These are phyloP conservation scores for Passer domesticus DNA, from an alignment of 2,113 vertebrate species.

Conservation along the genomic window DNA sequence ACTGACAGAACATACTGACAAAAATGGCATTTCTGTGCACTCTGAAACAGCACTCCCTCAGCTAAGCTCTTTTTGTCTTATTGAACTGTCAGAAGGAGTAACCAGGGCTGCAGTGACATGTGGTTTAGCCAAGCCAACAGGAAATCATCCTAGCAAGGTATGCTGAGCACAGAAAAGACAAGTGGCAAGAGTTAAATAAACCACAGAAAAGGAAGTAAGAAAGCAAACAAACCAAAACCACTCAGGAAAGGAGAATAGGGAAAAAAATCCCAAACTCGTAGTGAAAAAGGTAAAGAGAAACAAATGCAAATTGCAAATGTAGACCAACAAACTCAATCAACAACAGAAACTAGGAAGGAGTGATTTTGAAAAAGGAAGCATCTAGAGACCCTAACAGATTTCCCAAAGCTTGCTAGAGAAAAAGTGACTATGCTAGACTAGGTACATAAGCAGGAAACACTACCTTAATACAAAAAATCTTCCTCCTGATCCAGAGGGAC, in stretches of 20 bases:
- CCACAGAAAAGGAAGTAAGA: background rate
- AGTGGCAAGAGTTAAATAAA: background rate
- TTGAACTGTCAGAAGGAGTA: background rate
- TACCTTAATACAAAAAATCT: background rate
- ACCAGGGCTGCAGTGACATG: background rate
- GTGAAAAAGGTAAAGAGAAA: background rate
- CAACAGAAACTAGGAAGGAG: background rate
- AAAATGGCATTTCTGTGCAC: background rate
- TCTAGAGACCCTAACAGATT: background rate
- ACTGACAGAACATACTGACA: background rate
- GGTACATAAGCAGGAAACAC: background rate
- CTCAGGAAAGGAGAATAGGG: no score
- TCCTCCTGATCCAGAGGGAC: background rate
- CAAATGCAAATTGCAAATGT: background rate
- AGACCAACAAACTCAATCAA: background rate
- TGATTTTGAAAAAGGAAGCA: background rate
- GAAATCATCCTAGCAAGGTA: background rate
- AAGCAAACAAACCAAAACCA: fast-evolving
- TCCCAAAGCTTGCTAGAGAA: background rate
- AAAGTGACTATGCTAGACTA: background rate
- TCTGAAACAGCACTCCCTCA: background rate
- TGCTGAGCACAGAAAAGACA: background rate
- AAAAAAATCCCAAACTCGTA: background rate
- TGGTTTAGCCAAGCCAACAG: background rate
- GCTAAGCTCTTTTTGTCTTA: background rate